These are phyloP conservation scores for Noctua fimbriata DNA, from an alignment of 2,888 invertebrate species.

Conservation along the genomic window DNA sequence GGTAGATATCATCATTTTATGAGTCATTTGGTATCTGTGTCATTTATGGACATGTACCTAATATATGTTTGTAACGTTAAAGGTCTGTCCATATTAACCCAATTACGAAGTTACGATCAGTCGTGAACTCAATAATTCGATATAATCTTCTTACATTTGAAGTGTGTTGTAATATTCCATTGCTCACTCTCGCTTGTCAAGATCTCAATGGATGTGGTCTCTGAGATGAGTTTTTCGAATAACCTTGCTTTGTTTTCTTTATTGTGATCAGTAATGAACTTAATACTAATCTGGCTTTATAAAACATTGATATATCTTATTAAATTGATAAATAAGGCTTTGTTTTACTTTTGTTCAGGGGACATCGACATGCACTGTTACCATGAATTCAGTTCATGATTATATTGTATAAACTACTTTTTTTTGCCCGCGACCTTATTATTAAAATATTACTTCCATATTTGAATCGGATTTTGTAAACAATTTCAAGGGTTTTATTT, in stretches of 20 bases:
- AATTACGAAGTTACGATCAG: constrained; percentile 39
- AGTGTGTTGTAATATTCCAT: constrained; percentile 36
- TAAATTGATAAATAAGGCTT: neutral
- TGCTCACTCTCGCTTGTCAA: constrained; percentile 33
- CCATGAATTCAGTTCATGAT: neutral
- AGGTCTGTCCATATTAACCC: constrained; percentile 40
- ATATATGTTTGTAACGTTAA: constrained; percentile 16
- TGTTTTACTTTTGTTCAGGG: neutral
- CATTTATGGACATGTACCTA: constrained; percentile 28
- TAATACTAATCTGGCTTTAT: neutral
- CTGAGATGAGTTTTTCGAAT: constrained; percentile 32
- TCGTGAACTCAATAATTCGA: constrained; percentile 20
- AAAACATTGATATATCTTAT: neutral
- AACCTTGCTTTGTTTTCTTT: constrained; percentile 27
- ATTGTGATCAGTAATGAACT: neutral
- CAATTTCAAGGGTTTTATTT: too few species aligned
- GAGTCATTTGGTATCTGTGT: constrained; percentile 58
- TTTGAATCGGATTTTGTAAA: too few species aligned
- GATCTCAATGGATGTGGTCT: neutral
- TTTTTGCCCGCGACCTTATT: too few species aligned
- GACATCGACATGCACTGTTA: neutral
- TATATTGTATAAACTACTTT: too few species aligned
- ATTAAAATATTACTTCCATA: too few species aligned
- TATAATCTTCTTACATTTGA: constrained; percentile 14
- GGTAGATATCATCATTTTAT: constrained; percentile 31